These are phyloP conservation scores for Cardiocondyla obscurior DNA, from an alignment of 1,140 invertebrate genomes.

Conservation along the genomic window DNA sequence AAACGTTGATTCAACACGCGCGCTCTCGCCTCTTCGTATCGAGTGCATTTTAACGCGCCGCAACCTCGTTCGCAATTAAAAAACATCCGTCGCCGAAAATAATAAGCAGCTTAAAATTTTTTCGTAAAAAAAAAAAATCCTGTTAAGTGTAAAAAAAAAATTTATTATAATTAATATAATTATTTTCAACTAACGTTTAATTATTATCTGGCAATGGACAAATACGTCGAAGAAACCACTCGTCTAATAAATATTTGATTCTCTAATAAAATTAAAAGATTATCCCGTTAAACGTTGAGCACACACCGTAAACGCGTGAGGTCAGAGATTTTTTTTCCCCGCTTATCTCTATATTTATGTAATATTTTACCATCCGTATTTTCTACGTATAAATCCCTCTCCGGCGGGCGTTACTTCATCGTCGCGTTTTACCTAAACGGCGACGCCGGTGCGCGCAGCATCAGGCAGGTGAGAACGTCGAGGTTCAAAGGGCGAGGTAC, in stretches of 20 bases:
- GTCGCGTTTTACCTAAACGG: background rate
- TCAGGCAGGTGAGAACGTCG: constrained; percentile 28
- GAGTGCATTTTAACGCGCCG: background rate
- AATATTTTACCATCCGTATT: background rate
- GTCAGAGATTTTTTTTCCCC: background rate
- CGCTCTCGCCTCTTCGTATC: background rate
- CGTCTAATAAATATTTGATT: background rate
- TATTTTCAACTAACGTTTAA: background rate
- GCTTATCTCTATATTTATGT: background rate
- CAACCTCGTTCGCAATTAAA: background rate
- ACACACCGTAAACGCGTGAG: background rate
- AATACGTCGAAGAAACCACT: background rate
- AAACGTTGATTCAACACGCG: constrained; percentile 21
- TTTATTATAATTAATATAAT: background rate
- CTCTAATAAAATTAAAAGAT: background rate
- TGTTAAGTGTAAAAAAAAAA: background rate
- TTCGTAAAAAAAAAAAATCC: background rate
- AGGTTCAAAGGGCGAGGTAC: constrained; percentile 29
- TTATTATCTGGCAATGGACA: background rate
- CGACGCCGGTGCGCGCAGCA: background rate
- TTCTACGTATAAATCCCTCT: background rate
- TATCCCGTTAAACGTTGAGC: background rate
- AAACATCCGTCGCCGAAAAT: too few species aligned
- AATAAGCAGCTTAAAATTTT: background rate
- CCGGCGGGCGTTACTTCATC: background rate